Evolutionary conservation across 1,140 invertebrate species (phyloP), one percentile per base, ranked within the genome.

Genomic region (Bombus balteatus): DNA sequence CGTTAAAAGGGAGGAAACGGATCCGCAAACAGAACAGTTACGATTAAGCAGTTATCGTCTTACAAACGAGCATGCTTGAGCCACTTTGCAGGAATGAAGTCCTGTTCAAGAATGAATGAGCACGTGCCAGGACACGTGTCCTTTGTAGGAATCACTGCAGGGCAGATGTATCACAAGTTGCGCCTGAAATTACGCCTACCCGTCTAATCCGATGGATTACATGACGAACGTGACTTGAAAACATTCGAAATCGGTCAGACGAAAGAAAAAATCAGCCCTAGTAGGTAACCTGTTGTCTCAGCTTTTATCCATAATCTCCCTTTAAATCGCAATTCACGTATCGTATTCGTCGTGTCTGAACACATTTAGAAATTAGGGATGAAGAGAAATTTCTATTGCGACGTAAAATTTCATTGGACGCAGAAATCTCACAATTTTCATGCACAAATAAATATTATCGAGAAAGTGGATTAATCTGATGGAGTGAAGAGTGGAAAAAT

Each of bases 151-250:
- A 90, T 89, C 75, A 88, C 65, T 74, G 53, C 62, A 47, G 85
- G 85, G 76, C 93, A 94, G 93, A 94, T 94, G 93, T 89, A 94
- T 93, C 92, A 92, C 92, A 91, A 93, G 92, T 90, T 81, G 81
- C 84, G 78, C 43, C 87, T 84, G 71, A 90, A 85, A 82, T 90
- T 88, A 88, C 86, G 71, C 76, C 80, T 87, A 83, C 74, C 90
- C 75, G n/a, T 74, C 84, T 94, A 94, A 94, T 94, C 94, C 91
- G 41, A 15, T 32, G 90, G 93, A 94, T 94, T 94, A 94, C 92
- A 89, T 74, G 15, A 78, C 39, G 37, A 87, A 88, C 92, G 91
- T 92, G 92, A 92, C 92, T 92, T 81, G 79, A 13, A 83, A 83
- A 87, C 22, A 57, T 34, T 41, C 32, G 32, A 87, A 68, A 66